Evolutionary conservation across 2,888 invertebrate genomes (phyloP).

Genomic region (Drosophila ezoana): DNA sequence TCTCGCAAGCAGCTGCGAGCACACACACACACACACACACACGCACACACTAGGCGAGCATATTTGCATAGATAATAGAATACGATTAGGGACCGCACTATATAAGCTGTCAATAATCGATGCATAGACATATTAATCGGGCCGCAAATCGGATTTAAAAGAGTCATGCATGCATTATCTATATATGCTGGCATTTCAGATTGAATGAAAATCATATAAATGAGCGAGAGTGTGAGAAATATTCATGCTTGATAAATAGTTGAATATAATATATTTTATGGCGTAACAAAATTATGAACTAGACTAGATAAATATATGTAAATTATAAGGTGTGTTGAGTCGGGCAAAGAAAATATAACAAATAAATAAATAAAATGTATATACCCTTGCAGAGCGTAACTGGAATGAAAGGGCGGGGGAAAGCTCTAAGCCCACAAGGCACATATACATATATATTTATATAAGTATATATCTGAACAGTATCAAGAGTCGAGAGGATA

Average conservation of each 20-base stretch:
- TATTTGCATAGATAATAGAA: too few species aligned
- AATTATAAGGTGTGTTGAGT: neutral
- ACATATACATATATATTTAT: neutral
- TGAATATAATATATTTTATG: constrained; percentile 16
- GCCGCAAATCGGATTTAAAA: constrained; percentile 25
- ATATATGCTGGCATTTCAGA: neutral
- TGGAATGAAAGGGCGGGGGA: too few species aligned
- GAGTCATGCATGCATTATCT: neutral
- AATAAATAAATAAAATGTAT: neutral
- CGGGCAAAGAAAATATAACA: too few species aligned
- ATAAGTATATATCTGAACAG: neutral
- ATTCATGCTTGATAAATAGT: constrained; percentile 7
- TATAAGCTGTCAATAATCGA: constrained; percentile 34
- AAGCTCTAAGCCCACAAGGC: too few species aligned
- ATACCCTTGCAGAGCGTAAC: constrained; percentile 4
- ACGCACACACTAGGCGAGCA: constrained; percentile 7
- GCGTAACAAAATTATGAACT: constrained; percentile 25
- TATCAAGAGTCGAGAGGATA: neutral
- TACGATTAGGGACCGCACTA: constrained; percentile 15
- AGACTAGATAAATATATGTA: constrained; percentile 4
- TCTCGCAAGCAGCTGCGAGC: constrained; percentile 14
- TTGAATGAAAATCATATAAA: neutral
- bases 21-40: constrained; percentile 16
- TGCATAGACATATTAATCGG: constrained; percentile 29
- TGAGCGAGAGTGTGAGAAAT: neutral